A percentile compares a stretch with the other conserved stretches of the same genome.
Conservation (phyloP, 2,113 vertebrate species). For the Mormyrus lacerda region DNA sequence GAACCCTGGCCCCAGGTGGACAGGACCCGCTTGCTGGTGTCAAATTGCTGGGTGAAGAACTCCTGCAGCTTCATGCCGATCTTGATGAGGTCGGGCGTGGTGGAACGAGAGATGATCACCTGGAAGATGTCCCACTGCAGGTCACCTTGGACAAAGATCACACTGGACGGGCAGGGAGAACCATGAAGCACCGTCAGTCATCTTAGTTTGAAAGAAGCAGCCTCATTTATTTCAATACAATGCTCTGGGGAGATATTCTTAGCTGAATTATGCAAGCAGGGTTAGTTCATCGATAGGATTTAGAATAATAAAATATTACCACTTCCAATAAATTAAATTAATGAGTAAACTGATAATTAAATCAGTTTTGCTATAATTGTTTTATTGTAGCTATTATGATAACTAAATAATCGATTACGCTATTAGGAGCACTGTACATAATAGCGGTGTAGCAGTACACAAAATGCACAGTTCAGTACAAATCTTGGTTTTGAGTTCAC, state of each 20-base stretch:
- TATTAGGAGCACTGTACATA: neutral
- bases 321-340: neutral
- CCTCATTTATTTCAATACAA: neutral
- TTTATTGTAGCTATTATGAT: neutral
- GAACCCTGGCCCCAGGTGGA: constrained; percentile 96
- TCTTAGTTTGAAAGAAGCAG: neutral
- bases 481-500: neutral
- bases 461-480: neutral
- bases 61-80: constrained; percentile 99
- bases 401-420: neutral
- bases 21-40: constrained; percentile 93
- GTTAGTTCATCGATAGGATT: neutral
- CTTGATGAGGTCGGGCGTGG: constrained; percentile 96
- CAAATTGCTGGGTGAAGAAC: constrained; percentile 98
- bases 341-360: neutral
- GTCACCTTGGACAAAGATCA: constrained; percentile 95
- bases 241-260: neutral
- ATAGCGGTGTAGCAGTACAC: neutral
- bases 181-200: neutral
- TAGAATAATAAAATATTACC: neutral
- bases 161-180: constrained; percentile 54
- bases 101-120: constrained; percentile 98
- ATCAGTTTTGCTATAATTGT: neutral
- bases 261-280: neutral
- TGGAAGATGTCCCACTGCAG: constrained; percentile 99